phyloP scores from a whole-genome alignment of 1,140 invertebrate genomes.

The Heliothis subflexa region DNA sequence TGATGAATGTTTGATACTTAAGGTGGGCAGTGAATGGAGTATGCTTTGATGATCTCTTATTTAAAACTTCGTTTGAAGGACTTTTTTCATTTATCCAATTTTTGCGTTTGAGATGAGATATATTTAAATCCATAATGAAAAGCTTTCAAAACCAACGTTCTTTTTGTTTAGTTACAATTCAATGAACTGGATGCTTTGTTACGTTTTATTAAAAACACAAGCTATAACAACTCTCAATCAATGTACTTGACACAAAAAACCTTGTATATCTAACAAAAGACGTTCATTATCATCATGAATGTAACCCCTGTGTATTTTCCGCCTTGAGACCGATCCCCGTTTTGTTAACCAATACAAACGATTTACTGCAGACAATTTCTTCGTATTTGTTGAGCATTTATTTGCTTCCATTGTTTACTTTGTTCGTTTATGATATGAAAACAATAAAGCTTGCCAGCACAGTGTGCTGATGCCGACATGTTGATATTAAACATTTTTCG shows the following conservation, averaged over 20 bases:
- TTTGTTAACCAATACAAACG: slow-evolving; percentile 33
- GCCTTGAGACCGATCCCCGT: slow-evolving; percentile 5
- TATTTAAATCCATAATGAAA: no score
- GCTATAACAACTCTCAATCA: no score
- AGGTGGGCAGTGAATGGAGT: neutral
- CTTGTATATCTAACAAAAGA: neutral
- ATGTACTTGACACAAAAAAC: no score
- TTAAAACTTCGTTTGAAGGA: neutral
- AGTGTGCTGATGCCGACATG: slow-evolving; percentile 14
- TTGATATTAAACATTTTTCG: slow-evolving; percentile 41
- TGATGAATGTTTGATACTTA: neutral
- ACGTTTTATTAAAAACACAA: no score
- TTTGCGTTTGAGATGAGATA: no score
- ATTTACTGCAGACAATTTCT: slow-evolving; percentile 28
- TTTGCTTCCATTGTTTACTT: slow-evolving; percentile 31
- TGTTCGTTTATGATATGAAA: slow-evolving; percentile 35
- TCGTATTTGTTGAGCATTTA: slow-evolving; percentile 23
- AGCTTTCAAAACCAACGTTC: neutral
- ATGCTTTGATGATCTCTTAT: neutral
- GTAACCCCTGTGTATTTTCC: slow-evolving; percentile 9
- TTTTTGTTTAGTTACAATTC: no score
- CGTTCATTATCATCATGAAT: slow-evolving; percentile 11
- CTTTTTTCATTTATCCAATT: no score
- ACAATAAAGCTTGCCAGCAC: slow-evolving; percentile 32
- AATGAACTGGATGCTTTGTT: no score